These are phyloP conservation scores for Nettapus auritus DNA, from an alignment of 2,113 vertebrate genomes.

Conservation along the genomic window DNA sequence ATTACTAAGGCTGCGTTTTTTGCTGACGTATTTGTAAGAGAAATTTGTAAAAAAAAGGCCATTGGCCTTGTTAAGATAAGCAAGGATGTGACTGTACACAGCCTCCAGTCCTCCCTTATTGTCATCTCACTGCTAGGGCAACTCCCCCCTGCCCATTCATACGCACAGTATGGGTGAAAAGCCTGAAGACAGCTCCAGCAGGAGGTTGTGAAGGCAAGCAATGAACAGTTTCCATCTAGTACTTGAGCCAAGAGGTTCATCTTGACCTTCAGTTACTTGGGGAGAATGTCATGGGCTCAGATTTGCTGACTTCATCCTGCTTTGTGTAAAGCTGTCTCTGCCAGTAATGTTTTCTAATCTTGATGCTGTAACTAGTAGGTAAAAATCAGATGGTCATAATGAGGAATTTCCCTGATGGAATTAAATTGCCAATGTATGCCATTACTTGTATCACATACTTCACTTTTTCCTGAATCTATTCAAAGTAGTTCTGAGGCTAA, in stretches of 20 bases:
- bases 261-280: not conserved
- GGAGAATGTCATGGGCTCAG: not conserved
- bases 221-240: not conserved
- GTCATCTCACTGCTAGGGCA: not conserved
- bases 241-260: not conserved
- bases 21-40: not conserved
- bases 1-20: not conserved
- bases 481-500: not conserved
- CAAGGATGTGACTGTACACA: not conserved
- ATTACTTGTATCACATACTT: not conserved
- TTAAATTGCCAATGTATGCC: not conserved
- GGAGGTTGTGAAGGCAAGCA: not conserved
- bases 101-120: rapidly evolving
- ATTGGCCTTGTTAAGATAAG: not conserved
- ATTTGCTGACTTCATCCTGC: not conserved
- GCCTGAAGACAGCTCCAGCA: not conserved
- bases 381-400: not conserved
- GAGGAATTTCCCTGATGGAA: not conserved
- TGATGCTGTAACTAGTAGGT: not conserved
- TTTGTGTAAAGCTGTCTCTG: not conserved
- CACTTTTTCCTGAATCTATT: not conserved
- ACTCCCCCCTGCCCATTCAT: not conserved
- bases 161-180: rapidly evolving
- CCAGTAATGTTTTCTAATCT: not conserved
- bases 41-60: not conserved